Conservation (phyloP, 2,888 invertebrate species). For the Zygothrica quintamaculata region DNA sequence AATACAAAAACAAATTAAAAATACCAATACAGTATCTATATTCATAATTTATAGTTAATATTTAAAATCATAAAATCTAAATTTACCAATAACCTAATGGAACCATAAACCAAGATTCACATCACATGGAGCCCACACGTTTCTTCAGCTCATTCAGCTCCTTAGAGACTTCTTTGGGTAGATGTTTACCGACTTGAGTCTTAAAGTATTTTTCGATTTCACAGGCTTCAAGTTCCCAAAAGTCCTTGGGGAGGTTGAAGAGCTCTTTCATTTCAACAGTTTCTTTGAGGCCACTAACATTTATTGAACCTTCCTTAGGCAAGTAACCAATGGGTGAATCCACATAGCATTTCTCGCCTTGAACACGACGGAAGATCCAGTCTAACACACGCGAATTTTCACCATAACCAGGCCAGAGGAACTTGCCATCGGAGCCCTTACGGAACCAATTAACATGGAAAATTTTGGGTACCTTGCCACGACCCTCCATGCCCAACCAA, state of each 20-base stretch:
- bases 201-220: slow-evolving; percentile 95
- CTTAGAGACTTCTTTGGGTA: slow-evolving; percentile 86
- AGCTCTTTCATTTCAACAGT: slow-evolving; percentile 90
- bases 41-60: slow-evolving; percentile 84
- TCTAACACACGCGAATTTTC: slow-evolving; percentile 98
- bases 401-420: slow-evolving; percentile 99
- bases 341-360: slow-evolving; percentile 89
- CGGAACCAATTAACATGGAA: slow-evolving; percentile 99
- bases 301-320: slow-evolving; percentile 88
- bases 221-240: slow-evolving; percentile 94
- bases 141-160: slow-evolving; percentile 43
- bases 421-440: slow-evolving; percentile 92
- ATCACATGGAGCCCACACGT: slow-evolving; percentile 85
- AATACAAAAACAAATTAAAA: slow-evolving; percentile 8
- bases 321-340: slow-evolving; percentile 91
- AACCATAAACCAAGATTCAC: slow-evolving; percentile 36
- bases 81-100: slow-evolving; percentile 68
- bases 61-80: too few relatives aligned
- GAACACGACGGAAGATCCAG: slow-evolving; percentile 95
- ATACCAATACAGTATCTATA: slow-evolving; percentile 29
- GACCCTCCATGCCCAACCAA: slow-evolving; percentile 94
- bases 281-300: slow-evolving; percentile 88
- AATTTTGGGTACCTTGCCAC: slow-evolving; percentile 92
- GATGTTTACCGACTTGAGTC: slow-evolving; percentile 93
- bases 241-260: slow-evolving; percentile 93